Evolutionary conservation across 1,140 invertebrate species (phyloP).

Genomic region (Saccostrea echinata): DNA sequence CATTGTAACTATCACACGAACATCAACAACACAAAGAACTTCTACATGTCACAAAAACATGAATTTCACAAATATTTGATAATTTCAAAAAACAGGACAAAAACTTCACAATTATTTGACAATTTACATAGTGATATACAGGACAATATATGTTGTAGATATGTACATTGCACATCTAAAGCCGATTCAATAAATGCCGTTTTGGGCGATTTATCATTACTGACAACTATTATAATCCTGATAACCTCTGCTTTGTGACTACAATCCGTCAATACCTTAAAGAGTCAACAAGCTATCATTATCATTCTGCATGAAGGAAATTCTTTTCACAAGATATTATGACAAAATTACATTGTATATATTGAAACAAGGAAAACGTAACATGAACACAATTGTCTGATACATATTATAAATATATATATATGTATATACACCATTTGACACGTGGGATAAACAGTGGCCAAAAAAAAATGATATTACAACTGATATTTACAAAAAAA

Average conservation of each 20-base stretch:
- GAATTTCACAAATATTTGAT: background rate
- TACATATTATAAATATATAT: slow-evolving; percentile 1
- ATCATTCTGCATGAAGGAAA: background rate
- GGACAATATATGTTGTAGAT: background rate
- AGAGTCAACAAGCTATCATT: background rate
- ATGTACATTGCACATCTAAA: background rate
- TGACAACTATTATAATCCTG: background rate
- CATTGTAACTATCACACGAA: too few relatives aligned
- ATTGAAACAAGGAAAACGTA: background rate
- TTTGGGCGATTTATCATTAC: background rate
- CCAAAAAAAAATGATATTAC: background rate
- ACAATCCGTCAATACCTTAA: background rate
- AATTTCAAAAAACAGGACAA: background rate
- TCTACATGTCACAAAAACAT: background rate
- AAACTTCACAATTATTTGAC: too few relatives aligned
- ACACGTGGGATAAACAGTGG: background rate
- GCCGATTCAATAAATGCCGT: background rate
- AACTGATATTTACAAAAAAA: background rate
- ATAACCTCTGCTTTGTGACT: background rate
- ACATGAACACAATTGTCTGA: background rate
- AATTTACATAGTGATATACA: background rate
- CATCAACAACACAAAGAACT: background rate
- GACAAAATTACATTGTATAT: background rate
- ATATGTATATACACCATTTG: slow-evolving; percentile 7
- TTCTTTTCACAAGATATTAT: background rate